A percentile compares a stretch with the other conserved stretches of the same genome.
These are phyloP conservation scores for Cataglyphis altisquamis DNA, from an alignment of 2,888 invertebrate species.

Conservation along the genomic window DNA sequence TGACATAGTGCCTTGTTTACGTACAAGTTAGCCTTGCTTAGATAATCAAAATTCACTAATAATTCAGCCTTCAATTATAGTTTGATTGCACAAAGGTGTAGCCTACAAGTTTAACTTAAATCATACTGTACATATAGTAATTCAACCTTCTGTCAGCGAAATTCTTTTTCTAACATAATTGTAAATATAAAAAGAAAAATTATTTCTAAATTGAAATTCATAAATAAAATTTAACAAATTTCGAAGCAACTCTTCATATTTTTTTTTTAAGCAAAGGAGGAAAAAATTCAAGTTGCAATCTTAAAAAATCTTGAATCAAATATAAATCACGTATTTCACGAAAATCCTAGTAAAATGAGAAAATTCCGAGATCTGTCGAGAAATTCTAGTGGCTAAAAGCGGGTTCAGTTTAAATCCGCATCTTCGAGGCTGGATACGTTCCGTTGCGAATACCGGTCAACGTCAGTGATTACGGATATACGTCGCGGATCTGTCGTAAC, in stretches of 20 bases:
- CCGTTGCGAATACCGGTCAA: constrained; percentile 30
- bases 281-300: not conserved
- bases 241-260: not conserved
- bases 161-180: not conserved
- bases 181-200: not conserved
- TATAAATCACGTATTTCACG: not conserved
- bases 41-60: constrained; percentile 12
- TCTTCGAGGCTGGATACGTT: constrained; percentile 12
- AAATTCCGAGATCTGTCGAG: not conserved
- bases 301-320: not conserved
- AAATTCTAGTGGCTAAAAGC: not conserved
- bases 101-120: not conserved
- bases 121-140: not conserved
- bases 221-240: not conserved
- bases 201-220: not conserved
- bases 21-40: not conserved
- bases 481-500: constrained; percentile 68
- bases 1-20: not conserved
- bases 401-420: constrained; percentile 23
- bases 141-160: not conserved
- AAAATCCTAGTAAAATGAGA: not conserved
- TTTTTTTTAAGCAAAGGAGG: not conserved
- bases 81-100: not conserved
- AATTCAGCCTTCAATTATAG: constrained; percentile 26
- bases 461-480: constrained; percentile 59